Evolutionary conservation across 2,888 invertebrate species (phyloP), one percentile per base, ranked within the genome.

Genomic region (Beris morrisii): DNA sequence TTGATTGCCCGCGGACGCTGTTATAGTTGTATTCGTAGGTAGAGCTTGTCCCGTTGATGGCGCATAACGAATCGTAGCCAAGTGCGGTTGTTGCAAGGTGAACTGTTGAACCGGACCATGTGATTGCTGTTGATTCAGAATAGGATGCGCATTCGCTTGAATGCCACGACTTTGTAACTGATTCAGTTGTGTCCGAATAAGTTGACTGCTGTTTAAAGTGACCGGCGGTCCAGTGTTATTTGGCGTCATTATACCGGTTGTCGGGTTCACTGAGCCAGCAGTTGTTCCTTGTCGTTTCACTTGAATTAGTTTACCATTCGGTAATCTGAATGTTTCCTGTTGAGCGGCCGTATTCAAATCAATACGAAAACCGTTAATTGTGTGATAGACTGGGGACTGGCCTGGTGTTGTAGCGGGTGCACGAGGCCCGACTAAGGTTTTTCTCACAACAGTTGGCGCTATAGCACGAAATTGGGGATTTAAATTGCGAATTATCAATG

Each of bases 261-360:
- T 12, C 22, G 7, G 7, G 9, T 9, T 9, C 5, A 38, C 38
- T 38, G 38, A 7, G 9, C 38, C 38, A 38, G 54, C 68, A 15
- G 70, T 65, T 9, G 70, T 72, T 44, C 75, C 74, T 66, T 80
- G 80, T 1, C 79, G 75, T 67, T 81, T 81, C 0, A 81, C 81
- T 70, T 81, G 81, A 66, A 81, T 81, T 3, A 81, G 69, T 31
- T 81, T 79, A 3, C 81, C 81, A 64, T 81, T 81, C 2, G 81
- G 81, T 44, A 81, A 70, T 9, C 81, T 77, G 68, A 78, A 79
- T 3, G 79, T 80, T 54, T 80, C 81, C 63, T 80, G 81, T 56
- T 79, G 79, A 0, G 81, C 78, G 0, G 81, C 81, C 5, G 78
- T 76, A 71, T 81, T 81, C n/a, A 81, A 74, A 71, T 81, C 81